Conservation (phyloP, 1,140 invertebrate genomes). For the Microplitis demolitor region DNA sequence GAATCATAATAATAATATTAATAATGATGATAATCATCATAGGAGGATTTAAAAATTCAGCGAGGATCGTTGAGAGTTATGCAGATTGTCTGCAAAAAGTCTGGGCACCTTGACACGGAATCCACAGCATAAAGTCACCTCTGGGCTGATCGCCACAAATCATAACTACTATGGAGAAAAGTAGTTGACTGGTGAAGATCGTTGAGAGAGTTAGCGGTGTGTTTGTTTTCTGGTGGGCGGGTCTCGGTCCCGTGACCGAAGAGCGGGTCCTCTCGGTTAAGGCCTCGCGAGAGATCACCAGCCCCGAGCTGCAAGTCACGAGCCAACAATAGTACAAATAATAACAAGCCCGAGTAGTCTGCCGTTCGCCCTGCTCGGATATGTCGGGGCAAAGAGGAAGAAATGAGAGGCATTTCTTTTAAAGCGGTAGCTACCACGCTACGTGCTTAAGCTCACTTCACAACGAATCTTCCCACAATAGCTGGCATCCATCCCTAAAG, state of each 20-base stretch:
- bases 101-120: too few relatives aligned
- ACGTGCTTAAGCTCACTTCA: constrained; percentile 30
- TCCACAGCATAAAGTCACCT: too few relatives aligned
- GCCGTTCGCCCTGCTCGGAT: too few relatives aligned
- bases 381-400: neutral
- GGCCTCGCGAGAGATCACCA: constrained; percentile 2
- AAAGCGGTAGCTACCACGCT: constrained; percentile 43
- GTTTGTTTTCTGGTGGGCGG: constrained; percentile 40
- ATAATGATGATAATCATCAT: too few relatives aligned
- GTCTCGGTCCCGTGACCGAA: constrained; percentile 31
- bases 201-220: neutral
- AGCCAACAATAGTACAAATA: constrained; percentile 62
- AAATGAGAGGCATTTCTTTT: constrained; percentile 40
- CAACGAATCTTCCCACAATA: too few relatives aligned
- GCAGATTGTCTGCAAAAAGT: too few relatives aligned
- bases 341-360: constrained; percentile 50
- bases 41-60: too few relatives aligned
- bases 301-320: constrained; percentile 56
- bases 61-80: too few relatives aligned
- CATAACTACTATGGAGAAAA: neutral
- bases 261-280: constrained; percentile 21
- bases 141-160: neutral
- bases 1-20: too few relatives aligned
- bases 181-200: constrained; percentile 12
- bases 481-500: neutral